A percentile compares a stretch with the other conserved stretches of the same genome.
Evolutionary conservation across 2,797 vertebrate genomes (phyloP).

Genomic region (Oreortyx pictus): DNA sequence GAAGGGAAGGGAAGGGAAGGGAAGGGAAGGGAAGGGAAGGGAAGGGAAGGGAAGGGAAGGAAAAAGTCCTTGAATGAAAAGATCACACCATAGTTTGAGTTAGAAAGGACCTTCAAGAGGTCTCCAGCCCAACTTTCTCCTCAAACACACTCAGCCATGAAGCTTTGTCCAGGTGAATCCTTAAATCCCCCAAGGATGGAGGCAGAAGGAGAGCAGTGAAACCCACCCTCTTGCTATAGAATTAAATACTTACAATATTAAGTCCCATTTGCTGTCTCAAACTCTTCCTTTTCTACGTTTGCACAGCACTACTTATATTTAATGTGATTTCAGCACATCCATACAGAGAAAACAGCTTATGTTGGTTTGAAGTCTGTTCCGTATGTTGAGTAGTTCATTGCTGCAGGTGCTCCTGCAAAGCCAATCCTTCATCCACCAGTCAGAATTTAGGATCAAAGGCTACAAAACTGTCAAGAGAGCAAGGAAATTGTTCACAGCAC

Average conservation of each 20-base stretch:
- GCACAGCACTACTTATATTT: accelerated
- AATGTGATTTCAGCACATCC: background rate
- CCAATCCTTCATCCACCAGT: background rate
- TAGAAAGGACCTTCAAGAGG: background rate
- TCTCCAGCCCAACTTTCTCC: background rate
- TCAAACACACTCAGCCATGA: accelerated
- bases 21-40: too few species aligned
- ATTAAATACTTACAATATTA: background rate
- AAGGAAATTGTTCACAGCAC: background rate
- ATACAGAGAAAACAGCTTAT: background rate
- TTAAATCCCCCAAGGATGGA: background rate
- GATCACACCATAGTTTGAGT: too few species aligned
- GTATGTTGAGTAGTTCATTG: background rate
- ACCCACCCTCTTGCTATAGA: background rate
- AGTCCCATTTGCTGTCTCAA: background rate
- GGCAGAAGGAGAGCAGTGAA: background rate
- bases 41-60: too few species aligned
- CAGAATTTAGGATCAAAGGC: background rate
- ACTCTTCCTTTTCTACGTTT: background rate
- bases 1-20: too few species aligned
- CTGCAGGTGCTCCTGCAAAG: background rate
- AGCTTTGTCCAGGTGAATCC: background rate
- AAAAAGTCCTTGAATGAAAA: too few species aligned
- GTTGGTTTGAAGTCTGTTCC: background rate
- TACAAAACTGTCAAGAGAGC: background rate